phyloP scores from a whole-genome alignment of 2,797 vertebrate genomes.

The Nyctibius grandis region DNA sequence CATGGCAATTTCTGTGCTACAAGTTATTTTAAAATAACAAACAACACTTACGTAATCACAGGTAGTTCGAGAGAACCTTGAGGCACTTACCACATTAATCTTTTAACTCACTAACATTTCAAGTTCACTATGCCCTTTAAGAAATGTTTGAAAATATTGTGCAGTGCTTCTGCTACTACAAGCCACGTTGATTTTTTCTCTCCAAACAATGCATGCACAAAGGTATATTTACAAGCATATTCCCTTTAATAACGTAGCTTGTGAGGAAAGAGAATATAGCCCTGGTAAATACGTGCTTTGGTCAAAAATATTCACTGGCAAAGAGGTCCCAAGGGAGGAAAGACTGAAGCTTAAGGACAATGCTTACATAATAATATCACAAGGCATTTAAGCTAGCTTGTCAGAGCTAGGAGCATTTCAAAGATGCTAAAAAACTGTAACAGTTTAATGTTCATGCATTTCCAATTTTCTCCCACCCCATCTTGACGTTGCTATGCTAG shows the following conservation, averaged over 20 bases:
- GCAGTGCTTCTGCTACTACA: background rate
- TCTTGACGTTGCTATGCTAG: background rate
- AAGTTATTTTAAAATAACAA: constrained; percentile 21
- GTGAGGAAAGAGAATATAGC: background rate
- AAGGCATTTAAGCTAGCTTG: background rate
- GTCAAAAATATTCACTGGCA: background rate
- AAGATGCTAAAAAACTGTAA: background rate
- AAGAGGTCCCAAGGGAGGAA: background rate
- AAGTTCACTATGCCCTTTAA: constrained; percentile 22
- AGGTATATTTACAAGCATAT: background rate
- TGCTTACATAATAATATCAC: background rate
- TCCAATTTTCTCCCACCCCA: background rate
- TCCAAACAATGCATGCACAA: background rate
- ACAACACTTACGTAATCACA: background rate
- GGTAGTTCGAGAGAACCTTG: background rate
- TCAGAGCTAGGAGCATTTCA: background rate
- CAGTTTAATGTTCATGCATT: background rate
- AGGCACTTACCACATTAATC: constrained; percentile 32
- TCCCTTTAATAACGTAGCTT: background rate
- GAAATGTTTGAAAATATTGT: background rate
- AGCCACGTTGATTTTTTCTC: background rate
- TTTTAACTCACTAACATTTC: constrained; percentile 35
- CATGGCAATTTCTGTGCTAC: background rate
- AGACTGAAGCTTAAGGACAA: background rate
- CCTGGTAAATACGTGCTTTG: background rate